These are phyloP conservation scores for Gymnoscopelus microlampas DNA, from an alignment of 2,797 vertebrate genomes.

Conservation along the genomic window DNA sequence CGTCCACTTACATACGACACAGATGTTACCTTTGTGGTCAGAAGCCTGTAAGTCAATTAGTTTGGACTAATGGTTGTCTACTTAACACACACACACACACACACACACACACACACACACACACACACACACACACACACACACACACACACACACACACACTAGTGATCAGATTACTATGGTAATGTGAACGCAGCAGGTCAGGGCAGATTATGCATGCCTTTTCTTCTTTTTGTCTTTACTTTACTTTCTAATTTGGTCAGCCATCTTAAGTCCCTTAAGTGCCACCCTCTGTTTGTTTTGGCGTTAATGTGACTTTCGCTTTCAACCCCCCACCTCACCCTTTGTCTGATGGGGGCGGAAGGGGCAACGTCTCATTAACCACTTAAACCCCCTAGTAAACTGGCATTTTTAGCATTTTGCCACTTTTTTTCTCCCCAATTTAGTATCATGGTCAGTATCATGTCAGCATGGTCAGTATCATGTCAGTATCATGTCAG, in stretches of 20 bases:
- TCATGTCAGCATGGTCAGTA: no score
- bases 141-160: slow-evolving; percentile 22
- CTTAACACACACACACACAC: slow-evolving; percentile 5
- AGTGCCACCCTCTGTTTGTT: slow-evolving; percentile 38
- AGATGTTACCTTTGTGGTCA: slow-evolving; percentile 79
- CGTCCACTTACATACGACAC: slow-evolving; percentile 67
- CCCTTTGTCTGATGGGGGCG: slow-evolving; percentile 8
- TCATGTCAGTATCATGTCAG: no score
- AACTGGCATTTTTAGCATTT: no score
- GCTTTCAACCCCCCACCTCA: slow-evolving; percentile 29
- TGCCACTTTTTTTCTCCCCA: no score
- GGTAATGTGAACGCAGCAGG: slow-evolving; percentile 66
- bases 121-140: slow-evolving; percentile 19
- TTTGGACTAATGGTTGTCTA: slow-evolving; percentile 63
- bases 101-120: slow-evolving; percentile 19
- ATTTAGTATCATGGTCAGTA: no score
- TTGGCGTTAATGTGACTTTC: slow-evolving; percentile 45
- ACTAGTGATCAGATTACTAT: slow-evolving; percentile 73
- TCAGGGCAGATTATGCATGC: slow-evolving; percentile 59
- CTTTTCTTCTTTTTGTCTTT: slow-evolving; percentile 44
- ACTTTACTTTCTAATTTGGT: slow-evolving; percentile 27
- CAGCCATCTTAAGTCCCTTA: slow-evolving; percentile 41
- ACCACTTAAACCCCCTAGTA: no score
- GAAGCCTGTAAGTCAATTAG: slow-evolving; percentile 74
- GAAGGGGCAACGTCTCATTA: no score